Evolutionary conservation across 2,888 invertebrate genomes (phyloP), one percentile per base, ranked within the genome.

Genomic region (Gryllus longicercus): DNA sequence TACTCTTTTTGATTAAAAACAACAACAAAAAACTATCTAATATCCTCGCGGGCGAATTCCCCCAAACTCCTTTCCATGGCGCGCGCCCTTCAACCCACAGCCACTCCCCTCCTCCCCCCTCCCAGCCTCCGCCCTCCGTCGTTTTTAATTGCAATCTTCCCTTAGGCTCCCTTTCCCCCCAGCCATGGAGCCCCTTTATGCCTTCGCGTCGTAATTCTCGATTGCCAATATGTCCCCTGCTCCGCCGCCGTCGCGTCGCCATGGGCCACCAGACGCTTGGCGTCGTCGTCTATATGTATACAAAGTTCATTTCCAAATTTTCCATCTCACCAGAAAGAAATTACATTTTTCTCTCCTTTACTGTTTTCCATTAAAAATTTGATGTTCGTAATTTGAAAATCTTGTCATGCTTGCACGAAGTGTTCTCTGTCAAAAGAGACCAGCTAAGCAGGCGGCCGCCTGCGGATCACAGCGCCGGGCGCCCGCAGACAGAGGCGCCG

Each of bases 251-350:
- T 4, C 63, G 38, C 38, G 38, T 38, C 38, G 38, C 5, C 38
- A 38, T 38, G 8, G 38, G 63, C 11, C n/a, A 63, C 63, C 63
- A 38, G 38, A 38, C 38, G 38, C 38, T 38, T 38, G n/a, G 38
- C 38, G 63, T n/a, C 63, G 63, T 14, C 63, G 63, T 63, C 63
- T 63, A 14, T 63, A 75, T 21, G 25, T 75, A 75, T 14, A 77
- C 79, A 77, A 49, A 63, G 78, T 81, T 81, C 81, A 81, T 82
- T 81, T 81, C n/a, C 78, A 76, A 81, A 81, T 82, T 81, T 82
- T 82, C 82, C 81, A 79, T 82, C 79, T 82, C 82, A 80, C 77
- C 82, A 82, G 81, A 82, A 80, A 82, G 81, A 82, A 81, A 82
- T 82, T 82, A 82, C 82, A 82, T 82, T 82, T 82, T 82, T 82